Evolutionary conservation across 2,113 vertebrate species (phyloP), one percentile per base, ranked within the genome.

Genomic region (Promerops cafer): DNA sequence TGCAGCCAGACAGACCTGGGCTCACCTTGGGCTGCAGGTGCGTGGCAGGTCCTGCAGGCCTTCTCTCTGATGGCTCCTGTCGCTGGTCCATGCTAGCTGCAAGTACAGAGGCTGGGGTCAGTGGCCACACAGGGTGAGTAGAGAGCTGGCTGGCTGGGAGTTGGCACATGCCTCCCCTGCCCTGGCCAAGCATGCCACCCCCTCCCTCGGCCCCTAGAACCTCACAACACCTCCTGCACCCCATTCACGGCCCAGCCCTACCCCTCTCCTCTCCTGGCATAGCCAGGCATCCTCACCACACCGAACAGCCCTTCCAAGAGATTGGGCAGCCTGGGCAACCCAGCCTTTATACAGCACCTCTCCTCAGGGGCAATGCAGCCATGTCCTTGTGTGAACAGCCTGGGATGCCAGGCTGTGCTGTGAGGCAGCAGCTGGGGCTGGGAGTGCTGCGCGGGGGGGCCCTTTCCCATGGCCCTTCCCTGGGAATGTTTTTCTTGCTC

Each of bases 71-170:
- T 86, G 89, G 79, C 77, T 71, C 90, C 2, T 14, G 83, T 95
- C 7, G 83, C 86, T 94, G 94, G 76, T 97, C 90, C 95, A 97
- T 97, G 65, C 95, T 96, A 80, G 89, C 97, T 98, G 97, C 76
- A 97, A 97, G 42, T 47, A 78, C 45, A 97, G 94, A 94, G 56
- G 35, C 4, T 65, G 28, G 7, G 35, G 71, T 97, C 56, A 95
- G 76, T 9, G 4, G 22, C 57, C 56, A 52, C 0, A 1, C 50
- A 71, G 35, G 7, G 8, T 11, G 12, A 4, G 9, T 45, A 72
- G 7, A 0, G 0, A 94, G 35, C 33, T 49, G 30, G 7, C 37
- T 4, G 2, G 22, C 42, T 78, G 47, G 21, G 19, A 94, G 20
- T 13, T n/a, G 68, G 31, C 26, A 77, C 11, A 30, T 7, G 49